Evolutionary conservation across 1,140 invertebrate species (phyloP), one percentile per base, ranked within the genome.

Genomic region (Drosophila virilis): DNA sequence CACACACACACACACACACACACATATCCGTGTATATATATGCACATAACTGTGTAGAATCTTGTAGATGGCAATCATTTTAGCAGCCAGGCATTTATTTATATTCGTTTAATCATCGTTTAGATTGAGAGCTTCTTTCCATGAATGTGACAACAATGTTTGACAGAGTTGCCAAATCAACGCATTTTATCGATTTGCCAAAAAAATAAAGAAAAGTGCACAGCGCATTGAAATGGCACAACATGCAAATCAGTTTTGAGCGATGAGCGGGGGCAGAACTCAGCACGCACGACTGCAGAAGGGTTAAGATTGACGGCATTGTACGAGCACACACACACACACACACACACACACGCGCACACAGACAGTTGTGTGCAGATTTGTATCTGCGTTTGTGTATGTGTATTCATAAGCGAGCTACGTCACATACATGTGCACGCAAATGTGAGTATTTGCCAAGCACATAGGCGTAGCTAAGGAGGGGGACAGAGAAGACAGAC

Each of bases 261-360:
- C 38, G 17, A 5, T 28, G 22, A 28, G 22, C 28, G 51, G 40
- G 15, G 51, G 46, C 46, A 61, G 28, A 59, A 60, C 42, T 51
- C 57, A 61, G 42, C 74, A 79, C 68, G 74, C 80, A 74, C 64
- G 72, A 60, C 78, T 76, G 77, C 84, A 57, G 59, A 88, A 80
- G 79, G 83, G 83, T 88, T 88, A 89, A 81, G 84, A 88, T 83
- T 89, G 83, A 83, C 69, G 76, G 79, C 76, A 78, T 59, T 86
- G 73, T 57, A 57, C 32, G 9, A 48, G 59, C 13, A 40, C 57
- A 22, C 28, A 54, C 13, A 48, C 37, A 43, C 50, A 50, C 48
- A 46, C 43, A 60, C 33, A 67, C 50, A 60, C 8, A 66, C 17
- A 46, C 43, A 60, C 32, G 64, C 50, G 60, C 10, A 66, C n/a